phyloP scores from a whole-genome alignment of 2,113 vertebrate genomes.

The Alethe diademata region DNA sequence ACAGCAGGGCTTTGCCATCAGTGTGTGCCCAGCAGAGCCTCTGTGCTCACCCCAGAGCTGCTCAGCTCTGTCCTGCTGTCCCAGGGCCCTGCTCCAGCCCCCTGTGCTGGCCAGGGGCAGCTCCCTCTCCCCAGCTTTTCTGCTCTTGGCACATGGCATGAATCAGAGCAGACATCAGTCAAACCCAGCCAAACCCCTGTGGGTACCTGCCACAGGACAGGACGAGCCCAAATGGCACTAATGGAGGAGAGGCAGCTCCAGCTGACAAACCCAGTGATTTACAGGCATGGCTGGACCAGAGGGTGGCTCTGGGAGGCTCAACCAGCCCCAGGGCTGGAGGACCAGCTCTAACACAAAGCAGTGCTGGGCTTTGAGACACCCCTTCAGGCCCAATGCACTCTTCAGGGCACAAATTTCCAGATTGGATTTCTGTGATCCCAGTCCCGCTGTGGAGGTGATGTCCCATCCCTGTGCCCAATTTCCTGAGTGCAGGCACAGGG shows the following conservation, averaged over 20 bases:
- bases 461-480: fast-evolving
- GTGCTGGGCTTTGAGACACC: neutral
- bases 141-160: neutral
- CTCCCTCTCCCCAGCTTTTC: neutral
- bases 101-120: neutral
- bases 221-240: neutral
- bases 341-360: neutral
- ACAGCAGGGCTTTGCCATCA: fast-evolving
- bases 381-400: neutral
- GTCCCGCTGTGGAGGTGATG: fast-evolving
- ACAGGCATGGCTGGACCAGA: fast-evolving
- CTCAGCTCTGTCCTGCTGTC: neutral
- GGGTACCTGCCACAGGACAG: slow-evolving; percentile 11
- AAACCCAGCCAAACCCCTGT: neutral
- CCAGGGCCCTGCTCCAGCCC: neutral
- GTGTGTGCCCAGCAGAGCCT: neutral
- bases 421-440: neutral
- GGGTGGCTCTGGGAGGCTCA: neutral
- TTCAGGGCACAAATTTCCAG: neutral
- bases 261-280: neutral
- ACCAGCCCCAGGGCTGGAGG: neutral
- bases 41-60: neutral
- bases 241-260: neutral
- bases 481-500: fast-evolving
- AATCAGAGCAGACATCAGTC: slow-evolving; percentile 12